Evolutionary conservation across 2,888 invertebrate species (phyloP).

Genomic region (Caenorhabditis zanzibari): DNA sequence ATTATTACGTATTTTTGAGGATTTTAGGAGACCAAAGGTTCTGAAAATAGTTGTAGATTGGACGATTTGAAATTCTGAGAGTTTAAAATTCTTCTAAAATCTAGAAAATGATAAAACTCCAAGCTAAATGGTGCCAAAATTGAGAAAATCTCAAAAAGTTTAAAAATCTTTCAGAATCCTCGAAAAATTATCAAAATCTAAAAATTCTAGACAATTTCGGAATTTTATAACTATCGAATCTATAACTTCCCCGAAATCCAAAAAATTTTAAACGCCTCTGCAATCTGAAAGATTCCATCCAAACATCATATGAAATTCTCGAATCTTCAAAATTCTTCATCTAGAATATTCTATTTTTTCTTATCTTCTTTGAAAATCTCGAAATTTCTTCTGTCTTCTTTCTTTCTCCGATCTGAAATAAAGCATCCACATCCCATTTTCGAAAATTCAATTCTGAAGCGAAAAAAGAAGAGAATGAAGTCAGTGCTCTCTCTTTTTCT

Average conservation of each 20-base stretch:
- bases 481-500: background rate
- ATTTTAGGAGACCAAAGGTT: background rate
- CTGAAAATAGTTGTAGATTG: background rate
- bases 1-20: constrained; percentile 22
- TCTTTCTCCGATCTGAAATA: background rate
- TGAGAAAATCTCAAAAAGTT: no score
- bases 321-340: no score
- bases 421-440: constrained; percentile 1
- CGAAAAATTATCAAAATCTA: no score
- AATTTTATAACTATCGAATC: no score
- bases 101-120: no score
- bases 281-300: background rate
- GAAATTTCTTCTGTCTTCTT: background rate
- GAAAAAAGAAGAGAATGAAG: background rate
- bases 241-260: background rate
- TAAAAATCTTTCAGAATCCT: background rate
- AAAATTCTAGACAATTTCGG: no score
- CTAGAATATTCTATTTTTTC: background rate
- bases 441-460: constrained; percentile 41
- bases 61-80: background rate
- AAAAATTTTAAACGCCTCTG: no score
- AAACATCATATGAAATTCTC: constrained; percentile 8
- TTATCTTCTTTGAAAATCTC: background rate
- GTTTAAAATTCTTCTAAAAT: background rate
- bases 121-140: no score